Conservation (phyloP, 2,113 vertebrate species). For the Charadrius vociferus region DNA sequence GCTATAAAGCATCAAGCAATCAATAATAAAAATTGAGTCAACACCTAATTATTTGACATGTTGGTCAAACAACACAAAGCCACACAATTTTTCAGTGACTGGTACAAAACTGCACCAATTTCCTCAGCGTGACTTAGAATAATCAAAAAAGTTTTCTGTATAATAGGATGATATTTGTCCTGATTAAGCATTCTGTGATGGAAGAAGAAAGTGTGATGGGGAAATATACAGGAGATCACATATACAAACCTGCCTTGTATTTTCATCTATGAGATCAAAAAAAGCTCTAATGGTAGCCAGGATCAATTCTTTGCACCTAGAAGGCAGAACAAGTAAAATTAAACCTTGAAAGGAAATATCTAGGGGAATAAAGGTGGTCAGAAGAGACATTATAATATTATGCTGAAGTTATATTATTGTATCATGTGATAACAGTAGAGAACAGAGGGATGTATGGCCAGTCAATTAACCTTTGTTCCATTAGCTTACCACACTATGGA, state of each 20-base stretch:
- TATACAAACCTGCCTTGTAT: conserved; percentile 88
- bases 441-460: background rate
- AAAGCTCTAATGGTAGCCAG: conserved; percentile 90
- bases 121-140: background rate
- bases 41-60: background rate
- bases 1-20: background rate
- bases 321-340: background rate
- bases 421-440: background rate
- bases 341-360: background rate
- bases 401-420: background rate
- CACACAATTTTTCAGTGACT: background rate
- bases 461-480: background rate
- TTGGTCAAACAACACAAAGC: background rate
- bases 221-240: background rate
- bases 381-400: background rate
- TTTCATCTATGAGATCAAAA: conserved; percentile 92
- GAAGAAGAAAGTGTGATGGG: background rate
- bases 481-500: conserved; percentile 93
- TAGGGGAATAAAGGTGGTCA: background rate
- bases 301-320: conserved; percentile 95
- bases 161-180: background rate
- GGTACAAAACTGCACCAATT: background rate
- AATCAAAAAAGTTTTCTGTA: background rate
- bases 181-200: background rate
- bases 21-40: background rate